Evolutionary conservation across 2,888 invertebrate genomes (phyloP), one percentile per base, ranked within the genome.

Genomic region (Horisme vitalbata): DNA sequence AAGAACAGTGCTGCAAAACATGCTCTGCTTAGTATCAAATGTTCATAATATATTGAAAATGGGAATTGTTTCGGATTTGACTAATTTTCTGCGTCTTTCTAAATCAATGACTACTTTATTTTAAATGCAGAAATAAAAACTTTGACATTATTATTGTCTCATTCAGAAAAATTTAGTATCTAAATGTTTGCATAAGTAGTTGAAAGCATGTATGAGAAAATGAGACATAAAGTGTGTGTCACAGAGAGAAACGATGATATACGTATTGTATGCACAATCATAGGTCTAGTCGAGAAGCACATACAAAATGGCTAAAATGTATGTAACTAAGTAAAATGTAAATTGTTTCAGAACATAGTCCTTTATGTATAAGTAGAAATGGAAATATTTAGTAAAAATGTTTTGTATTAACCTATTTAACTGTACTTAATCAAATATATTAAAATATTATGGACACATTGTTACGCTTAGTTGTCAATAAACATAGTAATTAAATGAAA

Each of bases 1-100:
- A 94, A 75, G 93, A 93, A 70, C 96, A 95, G 73, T 98, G 98
- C 84, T 98, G 97, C 91, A 92, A 94, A 64, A 94, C 97, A 41
- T 97, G 97, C 84, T 65, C 71, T 23, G 76, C 82, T 52, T 86
- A 76, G 24, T 24, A 41, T 27, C 15, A 61, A 59, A 27, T n/a
- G 14, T 15, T 38, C 34, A 36, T 27, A 44, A 35, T 47, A 30
- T 31, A 10, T 12, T 15, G 13, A 30, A 43, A 20, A 30, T 12
- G 14, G 39, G 46, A 49, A 49, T 49, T 49, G 49, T 39, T 38
- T 45, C 39, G 49, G 44, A 49, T 49, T 49, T 39, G 43, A 43
- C 24, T n/a, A n/a, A n/a, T n/a, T 9, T 9, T 9, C 18, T 1
- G 18, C 1, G 18, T n/a, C n/a, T n/a, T n/a, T n/a, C n/a, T n/a